phyloP scores from a whole-genome alignment of 2,888 invertebrate genomes.

The Octonoba sinensis region DNA sequence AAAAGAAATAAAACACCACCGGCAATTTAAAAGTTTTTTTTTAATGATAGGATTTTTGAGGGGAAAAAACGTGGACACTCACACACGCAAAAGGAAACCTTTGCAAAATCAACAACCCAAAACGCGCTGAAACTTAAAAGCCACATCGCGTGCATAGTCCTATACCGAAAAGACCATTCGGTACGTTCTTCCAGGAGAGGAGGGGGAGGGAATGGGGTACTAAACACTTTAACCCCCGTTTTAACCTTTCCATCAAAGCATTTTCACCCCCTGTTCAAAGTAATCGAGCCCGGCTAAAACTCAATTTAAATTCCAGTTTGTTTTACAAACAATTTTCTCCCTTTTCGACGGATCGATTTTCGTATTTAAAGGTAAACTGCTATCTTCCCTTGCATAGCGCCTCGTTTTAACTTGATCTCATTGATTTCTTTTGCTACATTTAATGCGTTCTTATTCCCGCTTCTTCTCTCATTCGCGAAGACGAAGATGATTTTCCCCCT shows the following conservation, averaged over 20 bases:
- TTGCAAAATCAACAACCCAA: too few species aligned
- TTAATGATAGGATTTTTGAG: too few species aligned
- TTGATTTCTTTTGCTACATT: conserved; percentile 53
- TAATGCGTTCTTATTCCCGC: conserved; percentile 40
- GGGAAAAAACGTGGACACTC: too few species aligned
- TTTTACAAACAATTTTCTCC: conserved; percentile 63
- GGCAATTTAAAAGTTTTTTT: too few species aligned
- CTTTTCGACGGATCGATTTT: conserved; percentile 43
- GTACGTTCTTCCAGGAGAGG: background rate
- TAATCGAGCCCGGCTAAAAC: conserved; percentile 61
- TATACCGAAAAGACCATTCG: conserved; percentile 3
- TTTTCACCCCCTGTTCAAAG: conserved; percentile 44
- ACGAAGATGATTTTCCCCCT: background rate
- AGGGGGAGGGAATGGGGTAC: conserved; percentile 15
- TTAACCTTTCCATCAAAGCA: conserved; percentile 44
- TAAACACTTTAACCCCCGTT: conserved; percentile 55
- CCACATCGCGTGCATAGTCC: conserved; percentile 41
- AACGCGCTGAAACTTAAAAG: conserved; percentile 33
- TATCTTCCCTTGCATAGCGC: conserved; percentile 32
- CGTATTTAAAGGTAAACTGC: conserved; percentile 52
- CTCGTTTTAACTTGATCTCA: conserved; percentile 54
- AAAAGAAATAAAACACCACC: too few species aligned
- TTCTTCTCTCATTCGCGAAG: background rate
- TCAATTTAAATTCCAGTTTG: conserved; percentile 63
- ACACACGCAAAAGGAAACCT: too few species aligned